phyloP scores from a whole-genome alignment of 2,113 vertebrate genomes.

The Heliornis fulica region DNA sequence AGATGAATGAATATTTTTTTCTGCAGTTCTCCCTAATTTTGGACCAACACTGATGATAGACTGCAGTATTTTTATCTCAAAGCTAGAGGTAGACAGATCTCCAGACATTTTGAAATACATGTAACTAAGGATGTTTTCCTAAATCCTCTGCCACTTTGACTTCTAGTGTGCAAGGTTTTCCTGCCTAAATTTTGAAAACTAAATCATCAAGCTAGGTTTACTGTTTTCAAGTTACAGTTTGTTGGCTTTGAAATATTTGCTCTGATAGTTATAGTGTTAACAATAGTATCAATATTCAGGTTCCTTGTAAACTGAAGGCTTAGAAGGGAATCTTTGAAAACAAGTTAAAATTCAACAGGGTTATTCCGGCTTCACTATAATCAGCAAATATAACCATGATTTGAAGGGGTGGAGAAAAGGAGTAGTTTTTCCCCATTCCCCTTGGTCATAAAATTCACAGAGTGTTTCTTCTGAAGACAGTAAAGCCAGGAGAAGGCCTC shows the following conservation, averaged over 20 bases:
- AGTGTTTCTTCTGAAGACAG: conserved; percentile 74
- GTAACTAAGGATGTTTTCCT: not conserved
- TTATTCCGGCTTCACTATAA: conserved; percentile 44
- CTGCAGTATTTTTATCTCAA: not conserved
- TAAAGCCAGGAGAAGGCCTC: conserved; percentile 72
- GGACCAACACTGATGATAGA: not conserved
- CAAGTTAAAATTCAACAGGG: conserved; percentile 70
- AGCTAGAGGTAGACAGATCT: not conserved
- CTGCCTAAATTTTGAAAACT: not conserved
- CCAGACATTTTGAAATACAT: not conserved
- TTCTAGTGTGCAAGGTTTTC: not conserved
- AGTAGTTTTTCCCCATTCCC: conserved; percentile 50
- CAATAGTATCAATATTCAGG: conserved; percentile 18
- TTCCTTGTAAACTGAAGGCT: conserved; percentile 27
- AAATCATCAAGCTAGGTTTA: not conserved
- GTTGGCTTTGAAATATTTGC: conserved; percentile 30
- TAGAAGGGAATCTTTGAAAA: conserved; percentile 38
- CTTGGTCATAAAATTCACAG: conserved; percentile 62
- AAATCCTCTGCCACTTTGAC: not conserved
- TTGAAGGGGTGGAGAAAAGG: conserved; percentile 39
- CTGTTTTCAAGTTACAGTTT: not conserved
- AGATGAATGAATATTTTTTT: conserved; percentile 44
- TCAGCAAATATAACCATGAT: conserved; percentile 63
- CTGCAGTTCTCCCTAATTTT: not conserved
- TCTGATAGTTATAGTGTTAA: conserved; percentile 18